Evolutionary conservation across 2,113 vertebrate species (phyloP), one percentile per base, ranked within the genome.

Genomic region (Colossoma macropomum): DNA sequence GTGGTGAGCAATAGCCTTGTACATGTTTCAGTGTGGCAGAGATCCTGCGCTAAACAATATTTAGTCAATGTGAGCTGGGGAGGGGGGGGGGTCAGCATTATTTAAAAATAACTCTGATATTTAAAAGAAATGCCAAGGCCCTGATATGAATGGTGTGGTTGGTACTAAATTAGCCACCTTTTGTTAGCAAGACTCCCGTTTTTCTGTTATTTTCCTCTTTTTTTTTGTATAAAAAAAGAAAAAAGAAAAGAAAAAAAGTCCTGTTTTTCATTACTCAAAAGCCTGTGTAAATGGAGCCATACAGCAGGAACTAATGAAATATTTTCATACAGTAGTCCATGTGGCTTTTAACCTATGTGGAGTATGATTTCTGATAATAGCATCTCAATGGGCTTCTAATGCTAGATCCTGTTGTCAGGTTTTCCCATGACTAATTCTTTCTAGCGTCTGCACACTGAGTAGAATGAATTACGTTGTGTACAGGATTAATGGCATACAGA

Each of bases 311-410:
- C 84, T 90, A 77, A 82, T 88, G 81, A 86, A 81, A n/a, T 71
- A 83, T 91, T 92, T 89, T 90, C 69, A 85, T 90, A 80, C 81
- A 86, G 87, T 90, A 85, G 80, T 89, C 72, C 88, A 89, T 80
- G 34, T 77, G 80, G 78, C 86, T 90, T 90, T 90, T 91, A 73
- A 73, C 56, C 28, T 88, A 89, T 88, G 82, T 87, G 59, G 73
- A 85, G 28, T 83, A 81, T 87, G 69, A 90, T 90, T 92, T 89
- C 86, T 86, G 71, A 88, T 83, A 87, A 83, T 86, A 85, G 54
- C 85, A 79, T 88, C 68, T 81, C 84, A 78, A 79, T 80, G 69
- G 80, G 41, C 86, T 91, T 90, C n/a, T 62, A 65, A 63, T 81
- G 69, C 56, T 73, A 63, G 73, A 41, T 54, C 41, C 68, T 89